phyloP scores from a whole-genome alignment of 2,888 invertebrate genomes.

The Julus scandinavius region DNA sequence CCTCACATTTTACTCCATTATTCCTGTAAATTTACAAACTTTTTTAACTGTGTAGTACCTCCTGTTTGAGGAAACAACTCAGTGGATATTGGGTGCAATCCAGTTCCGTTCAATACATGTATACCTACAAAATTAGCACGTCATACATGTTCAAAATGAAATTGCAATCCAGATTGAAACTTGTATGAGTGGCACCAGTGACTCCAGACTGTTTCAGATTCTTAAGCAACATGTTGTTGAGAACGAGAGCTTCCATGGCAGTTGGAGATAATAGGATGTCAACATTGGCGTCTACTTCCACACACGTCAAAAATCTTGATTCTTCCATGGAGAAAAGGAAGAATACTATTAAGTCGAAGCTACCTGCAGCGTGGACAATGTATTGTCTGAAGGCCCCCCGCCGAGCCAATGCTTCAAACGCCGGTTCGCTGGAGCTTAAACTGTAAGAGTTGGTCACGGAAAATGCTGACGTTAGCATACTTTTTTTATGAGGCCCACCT shows the following conservation, averaged over 20 bases:
- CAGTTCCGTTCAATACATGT: no score
- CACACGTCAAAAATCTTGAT: not conserved
- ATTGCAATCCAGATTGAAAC: no score
- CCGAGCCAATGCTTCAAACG: not conserved
- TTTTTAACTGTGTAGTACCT: no score
- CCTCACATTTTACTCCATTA: no score
- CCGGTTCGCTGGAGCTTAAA: not conserved
- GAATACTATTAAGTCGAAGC: not conserved
- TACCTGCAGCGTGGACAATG: conserved; percentile 37
- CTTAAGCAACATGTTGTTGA: no score
- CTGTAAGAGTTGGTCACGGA: not conserved
- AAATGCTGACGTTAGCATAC: not conserved
- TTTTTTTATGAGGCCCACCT: not conserved
- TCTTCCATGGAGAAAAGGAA: conserved; percentile 3
- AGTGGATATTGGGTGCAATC: no score
- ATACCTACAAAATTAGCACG: no score
- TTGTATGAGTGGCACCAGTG: not conserved
- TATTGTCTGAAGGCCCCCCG: conserved; percentile 33
- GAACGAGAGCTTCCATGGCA: not conserved
- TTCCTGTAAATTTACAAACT: no score
- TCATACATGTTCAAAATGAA: no score
- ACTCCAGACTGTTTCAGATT: not conserved
- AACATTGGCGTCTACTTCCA: not conserved
- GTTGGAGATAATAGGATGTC: not conserved
- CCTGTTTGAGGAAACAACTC: no score